A percentile compares a stretch with the other conserved stretches of the same genome.
Evolutionary conservation across 2,888 invertebrate genomes (phyloP).

Genomic region (Campoplex nolae): DNA sequence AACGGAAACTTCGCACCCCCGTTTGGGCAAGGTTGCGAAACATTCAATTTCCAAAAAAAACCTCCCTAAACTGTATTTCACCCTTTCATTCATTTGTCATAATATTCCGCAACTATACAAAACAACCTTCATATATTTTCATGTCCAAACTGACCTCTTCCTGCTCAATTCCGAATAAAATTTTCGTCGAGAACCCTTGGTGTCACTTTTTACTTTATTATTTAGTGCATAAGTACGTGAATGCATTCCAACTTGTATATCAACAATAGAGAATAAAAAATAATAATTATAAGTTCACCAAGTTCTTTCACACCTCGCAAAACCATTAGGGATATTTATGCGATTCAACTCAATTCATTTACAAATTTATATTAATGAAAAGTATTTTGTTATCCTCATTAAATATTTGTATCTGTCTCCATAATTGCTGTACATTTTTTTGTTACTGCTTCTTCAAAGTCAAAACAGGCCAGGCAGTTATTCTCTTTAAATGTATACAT

Average conservation of each 20-base stretch:
- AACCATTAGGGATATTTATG: slow-evolving; percentile 51
- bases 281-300: slow-evolving; percentile 17
- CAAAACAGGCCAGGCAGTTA: too few relatives aligned
- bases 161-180: background rate
- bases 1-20: slow-evolving; percentile 92
- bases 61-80: slow-evolving; percentile 74
- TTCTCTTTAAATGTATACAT: too few relatives aligned
- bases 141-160: slow-evolving; percentile 11
- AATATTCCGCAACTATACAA: background rate
- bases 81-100: slow-evolving; percentile 13
- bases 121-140: slow-evolving; percentile 4
- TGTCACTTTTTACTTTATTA: slow-evolving; percentile 53
- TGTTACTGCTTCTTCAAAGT: background rate
- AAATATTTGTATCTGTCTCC: background rate
- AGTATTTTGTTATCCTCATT: background rate
- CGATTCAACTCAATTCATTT: background rate
- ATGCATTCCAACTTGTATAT: slow-evolving; percentile 63
- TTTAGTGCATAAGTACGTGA: slow-evolving; percentile 62
- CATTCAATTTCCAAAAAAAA: slow-evolving; percentile 87
- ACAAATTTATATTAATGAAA: background rate
- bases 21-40: slow-evolving; percentile 92
- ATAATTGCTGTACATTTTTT: background rate
- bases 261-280: slow-evolving; percentile 2
- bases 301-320: slow-evolving; percentile 26
- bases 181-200: slow-evolving; percentile 49